Conservation (phyloP, 2,113 vertebrate genomes). For the Nyctereutes procyonoides region DNA sequence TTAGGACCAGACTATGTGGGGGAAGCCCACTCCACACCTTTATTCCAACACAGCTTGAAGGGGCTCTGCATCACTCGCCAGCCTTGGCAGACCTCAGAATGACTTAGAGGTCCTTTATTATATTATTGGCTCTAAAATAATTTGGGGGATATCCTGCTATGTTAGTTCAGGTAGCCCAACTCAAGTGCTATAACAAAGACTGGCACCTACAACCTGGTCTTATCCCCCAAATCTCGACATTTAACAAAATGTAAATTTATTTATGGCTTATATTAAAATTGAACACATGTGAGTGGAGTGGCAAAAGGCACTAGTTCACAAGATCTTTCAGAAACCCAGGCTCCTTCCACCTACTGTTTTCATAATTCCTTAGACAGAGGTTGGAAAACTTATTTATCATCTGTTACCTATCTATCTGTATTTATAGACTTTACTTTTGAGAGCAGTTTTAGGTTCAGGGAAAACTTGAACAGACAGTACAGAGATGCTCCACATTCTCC, state of each 20-base stretch:
- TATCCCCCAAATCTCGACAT: neutral
- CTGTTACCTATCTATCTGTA: neutral
- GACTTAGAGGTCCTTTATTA: neutral
- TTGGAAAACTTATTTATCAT: neutral
- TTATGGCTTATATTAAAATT: neutral
- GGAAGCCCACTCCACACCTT: neutral
- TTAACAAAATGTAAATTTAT: neutral
- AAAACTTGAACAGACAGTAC: neutral
- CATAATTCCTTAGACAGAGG: neutral
- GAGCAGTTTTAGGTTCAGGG: neutral
- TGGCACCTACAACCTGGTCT: neutral
- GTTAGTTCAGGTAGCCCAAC: neutral
- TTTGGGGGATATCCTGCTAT: neutral
- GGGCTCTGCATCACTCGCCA: accelerated
- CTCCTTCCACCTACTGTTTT: neutral
- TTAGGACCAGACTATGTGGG: neutral
- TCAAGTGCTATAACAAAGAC: neutral
- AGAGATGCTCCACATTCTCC: neutral
- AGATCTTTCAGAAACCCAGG: neutral
- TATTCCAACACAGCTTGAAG: neutral
- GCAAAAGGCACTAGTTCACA: neutral
- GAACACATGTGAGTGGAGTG: neutral
- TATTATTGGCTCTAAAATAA: neutral
- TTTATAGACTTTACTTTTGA: neutral
- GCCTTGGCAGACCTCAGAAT: neutral